Conservation (phyloP, 2,888 invertebrate genomes). For the Drosophila robusta region DNA sequence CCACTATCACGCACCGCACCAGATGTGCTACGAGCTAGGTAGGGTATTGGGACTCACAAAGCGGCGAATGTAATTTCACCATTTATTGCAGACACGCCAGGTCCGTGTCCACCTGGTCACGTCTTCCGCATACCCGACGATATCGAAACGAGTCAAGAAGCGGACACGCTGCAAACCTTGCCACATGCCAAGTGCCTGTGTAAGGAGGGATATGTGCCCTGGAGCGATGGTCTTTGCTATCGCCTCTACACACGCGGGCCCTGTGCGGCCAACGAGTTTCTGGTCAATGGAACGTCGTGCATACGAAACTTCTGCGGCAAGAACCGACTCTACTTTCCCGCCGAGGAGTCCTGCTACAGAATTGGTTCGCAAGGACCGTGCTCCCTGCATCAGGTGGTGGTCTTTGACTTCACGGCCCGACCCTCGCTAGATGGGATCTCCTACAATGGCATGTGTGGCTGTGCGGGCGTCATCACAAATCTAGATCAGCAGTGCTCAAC, state of each 20-base stretch:
- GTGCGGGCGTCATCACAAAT: slow-evolving; percentile 86
- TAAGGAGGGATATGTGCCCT: slow-evolving; percentile 88
- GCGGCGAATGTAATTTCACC: not conserved
- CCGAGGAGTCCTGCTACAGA: slow-evolving; percentile 90
- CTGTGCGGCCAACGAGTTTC: slow-evolving; percentile 89
- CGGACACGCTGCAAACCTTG: slow-evolving; percentile 57
- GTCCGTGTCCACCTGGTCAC: slow-evolving; percentile 91
- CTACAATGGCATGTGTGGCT: slow-evolving; percentile 93
- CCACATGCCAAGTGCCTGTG: slow-evolving; percentile 88
- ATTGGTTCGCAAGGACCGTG: slow-evolving; percentile 93
- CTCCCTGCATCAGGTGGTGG: slow-evolving; percentile 89
- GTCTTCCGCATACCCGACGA: slow-evolving; percentile 87
- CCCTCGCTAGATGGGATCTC: slow-evolving; percentile 93
- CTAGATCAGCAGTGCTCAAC: slow-evolving; percentile 83
- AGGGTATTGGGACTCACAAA: slow-evolving; percentile 16
- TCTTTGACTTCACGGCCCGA: slow-evolving; percentile 92
- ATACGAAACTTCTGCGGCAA: slow-evolving; percentile 90
- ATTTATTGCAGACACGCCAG: slow-evolving; percentile 87
- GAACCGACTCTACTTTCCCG: slow-evolving; percentile 91
- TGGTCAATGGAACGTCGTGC: slow-evolving; percentile 89
- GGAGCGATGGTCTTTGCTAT: slow-evolving; percentile 90
- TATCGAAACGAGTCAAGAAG: slow-evolving; percentile 64
- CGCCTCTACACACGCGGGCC: slow-evolving; percentile 92
- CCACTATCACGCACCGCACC: slow-evolving; percentile 90
- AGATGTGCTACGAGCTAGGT: slow-evolving; percentile 92